Base-by-base conservation (phyloP, 2,888 invertebrate genomes). In the Philhelius pedissequus region DNA sequence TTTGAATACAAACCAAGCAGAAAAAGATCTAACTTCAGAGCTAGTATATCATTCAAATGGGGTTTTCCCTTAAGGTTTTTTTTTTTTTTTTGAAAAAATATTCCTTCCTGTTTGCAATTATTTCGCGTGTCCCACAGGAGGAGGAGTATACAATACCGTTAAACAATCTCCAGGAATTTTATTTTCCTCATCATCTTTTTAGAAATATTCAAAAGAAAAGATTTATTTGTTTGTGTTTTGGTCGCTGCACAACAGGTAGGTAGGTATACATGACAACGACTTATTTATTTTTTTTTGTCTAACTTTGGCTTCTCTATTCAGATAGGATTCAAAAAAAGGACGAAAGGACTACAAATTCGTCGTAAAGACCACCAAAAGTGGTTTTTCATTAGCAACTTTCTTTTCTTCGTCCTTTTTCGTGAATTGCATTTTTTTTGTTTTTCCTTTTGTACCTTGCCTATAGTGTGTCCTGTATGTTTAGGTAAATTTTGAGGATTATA, bases 401-500 rank as follows among this genome's bases (percentile, higher is more conserved):
- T 70, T 45, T 69, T 40, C 70, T 80, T 79, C 64, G 18, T 20
- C 45, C 27, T 62, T 62, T 22, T 54, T 77, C 3, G 22, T 56
- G 11, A 20, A 30, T 22, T 43, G 43, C 6, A 32, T 43, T 22
- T 38, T 18, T 18, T 54, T 45, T 32, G 22, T 56, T 25, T 18
- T n/a, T 43, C n/a, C n/a, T 25, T 1, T 13, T 76, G 56, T 22
- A 20, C n/a, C n/a, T 25, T 1, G 8, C 68, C 45, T 22, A 20
- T 27, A 4, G 22, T 20, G 54, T 38, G 48, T 56, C 60, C 66
- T 68, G 45, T 68, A 54, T 73, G 82, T 84, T 84, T 84, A 84
- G 84, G 80, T 75, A 84, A 84, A 84, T 80, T 84, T 79, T 68
- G 58, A 71, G 84, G 84, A 84, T 84, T 80, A 84, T 71, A 84